phyloP scores from a whole-genome alignment of 2,797 vertebrate species.

The Botia kubotai region DNA sequence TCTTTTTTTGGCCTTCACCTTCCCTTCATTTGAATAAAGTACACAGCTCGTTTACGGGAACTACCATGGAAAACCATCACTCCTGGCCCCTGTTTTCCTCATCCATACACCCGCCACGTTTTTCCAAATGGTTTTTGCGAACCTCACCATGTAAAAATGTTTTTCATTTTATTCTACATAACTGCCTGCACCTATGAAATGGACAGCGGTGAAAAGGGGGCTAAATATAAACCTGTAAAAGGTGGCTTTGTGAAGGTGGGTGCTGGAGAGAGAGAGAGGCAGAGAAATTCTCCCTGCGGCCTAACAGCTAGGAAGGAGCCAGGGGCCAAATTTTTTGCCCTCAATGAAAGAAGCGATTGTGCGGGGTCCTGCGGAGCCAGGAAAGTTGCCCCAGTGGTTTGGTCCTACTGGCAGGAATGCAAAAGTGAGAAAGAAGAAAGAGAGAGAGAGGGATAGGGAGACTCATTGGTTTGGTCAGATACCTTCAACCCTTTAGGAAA shows the following conservation, averaged over 20 bases:
- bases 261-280: constrained; percentile 54
- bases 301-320: constrained; percentile 65
- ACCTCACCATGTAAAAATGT: constrained; percentile 69
- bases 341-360: constrained; percentile 85
- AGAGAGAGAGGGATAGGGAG: constrained; percentile 42
- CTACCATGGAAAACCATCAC: constrained; percentile 68
- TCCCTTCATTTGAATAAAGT: constrained; percentile 78
- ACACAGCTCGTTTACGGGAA: constrained; percentile 78
- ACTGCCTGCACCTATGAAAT: constrained; percentile 63
- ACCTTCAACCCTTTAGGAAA: constrained; percentile 53
- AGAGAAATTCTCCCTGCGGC: constrained; percentile 64
- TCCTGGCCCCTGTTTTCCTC: constrained; percentile 60
- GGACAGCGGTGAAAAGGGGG: constrained; percentile 64
- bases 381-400: constrained; percentile 82
- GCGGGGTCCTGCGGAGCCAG: constrained; percentile 75
- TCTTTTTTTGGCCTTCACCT: constrained; percentile 75
- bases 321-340: constrained; percentile 71
- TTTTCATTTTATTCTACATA: constrained; percentile 63
- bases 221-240: constrained; percentile 83
- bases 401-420: constrained; percentile 77
- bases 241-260: constrained; percentile 76
- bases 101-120: constrained; percentile 46
- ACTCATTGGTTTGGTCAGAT: constrained; percentile 37
- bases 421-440: constrained; percentile 43
- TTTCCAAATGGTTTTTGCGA: constrained; percentile 71